phyloP scores from a whole-genome alignment of 2,888 invertebrate genomes.

The Halictus quadricinctus region DNA sequence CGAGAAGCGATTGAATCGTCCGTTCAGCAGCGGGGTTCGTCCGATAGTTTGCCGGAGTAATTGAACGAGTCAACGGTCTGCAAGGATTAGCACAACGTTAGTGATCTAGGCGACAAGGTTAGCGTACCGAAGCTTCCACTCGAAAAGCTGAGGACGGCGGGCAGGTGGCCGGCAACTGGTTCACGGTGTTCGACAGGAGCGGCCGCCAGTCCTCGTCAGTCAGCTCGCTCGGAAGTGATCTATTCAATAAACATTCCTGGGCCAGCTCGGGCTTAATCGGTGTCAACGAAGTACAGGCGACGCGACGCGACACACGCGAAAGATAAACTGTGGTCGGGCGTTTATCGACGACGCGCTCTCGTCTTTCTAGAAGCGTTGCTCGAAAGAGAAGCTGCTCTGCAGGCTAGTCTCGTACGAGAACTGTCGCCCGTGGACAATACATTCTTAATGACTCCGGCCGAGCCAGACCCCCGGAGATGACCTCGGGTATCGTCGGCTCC shows the following conservation, averaged over 20 bases:
- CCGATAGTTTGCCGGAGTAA: no score
- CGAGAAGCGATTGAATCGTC: no score
- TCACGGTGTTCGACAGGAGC: slow-evolving; percentile 44
- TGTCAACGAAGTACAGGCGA: slow-evolving; percentile 60
- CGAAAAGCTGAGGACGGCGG: slow-evolving; percentile 8
- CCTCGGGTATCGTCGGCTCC: slow-evolving; percentile 34
- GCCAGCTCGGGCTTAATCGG: slow-evolving; percentile 54
- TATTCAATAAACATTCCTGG: slow-evolving; percentile 51
- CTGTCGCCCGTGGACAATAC: neutral
- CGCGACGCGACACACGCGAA: neutral
- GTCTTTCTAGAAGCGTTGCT: slow-evolving; percentile 11
- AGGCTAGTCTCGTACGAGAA: neutral
- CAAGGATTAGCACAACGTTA: neutral
- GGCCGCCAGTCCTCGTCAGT: slow-evolving; percentile 35
- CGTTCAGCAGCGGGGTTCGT: no score
- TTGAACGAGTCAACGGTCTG: neutral
- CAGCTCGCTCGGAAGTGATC: slow-evolving; percentile 54
- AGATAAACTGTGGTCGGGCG: slow-evolving; percentile 35
- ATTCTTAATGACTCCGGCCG: slow-evolving; percentile 22
- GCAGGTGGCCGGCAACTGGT: slow-evolving; percentile 49
- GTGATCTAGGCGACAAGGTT: neutral
- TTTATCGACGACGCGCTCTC: slow-evolving; percentile 33
- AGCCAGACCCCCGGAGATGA: slow-evolving; percentile 26
- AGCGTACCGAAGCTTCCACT: neutral
- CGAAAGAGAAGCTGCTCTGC: neutral